These are phyloP conservation scores for Gallinago solitaria DNA, from an alignment of 2,797 vertebrate species.

Conservation along the genomic window DNA sequence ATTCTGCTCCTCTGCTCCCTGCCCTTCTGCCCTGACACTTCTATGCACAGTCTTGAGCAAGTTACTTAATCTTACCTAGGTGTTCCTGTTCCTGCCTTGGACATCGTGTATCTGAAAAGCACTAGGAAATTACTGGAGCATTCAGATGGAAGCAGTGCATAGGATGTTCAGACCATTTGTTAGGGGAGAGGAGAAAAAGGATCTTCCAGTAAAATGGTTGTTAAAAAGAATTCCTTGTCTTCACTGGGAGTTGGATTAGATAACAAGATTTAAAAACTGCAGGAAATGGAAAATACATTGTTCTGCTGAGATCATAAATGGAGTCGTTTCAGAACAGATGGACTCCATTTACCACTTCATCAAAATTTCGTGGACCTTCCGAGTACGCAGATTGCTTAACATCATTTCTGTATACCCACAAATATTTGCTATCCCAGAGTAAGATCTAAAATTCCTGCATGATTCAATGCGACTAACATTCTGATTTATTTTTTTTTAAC, in stretches of 20 bases:
- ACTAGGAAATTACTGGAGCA: background rate
- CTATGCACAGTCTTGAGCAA: background rate
- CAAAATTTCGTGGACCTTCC: background rate
- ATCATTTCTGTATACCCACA: background rate
- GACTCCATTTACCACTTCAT: constrained; percentile 38
- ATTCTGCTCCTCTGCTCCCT: background rate
- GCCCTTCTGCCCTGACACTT: background rate
- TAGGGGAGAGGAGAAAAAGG: background rate
- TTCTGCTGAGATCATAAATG: constrained; percentile 54
- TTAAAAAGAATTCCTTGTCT: constrained; percentile 1
- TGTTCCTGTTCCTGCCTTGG: background rate
- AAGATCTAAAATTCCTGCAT: background rate
- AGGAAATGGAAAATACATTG: constrained; percentile 59
- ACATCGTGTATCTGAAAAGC: background rate
- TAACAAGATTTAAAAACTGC: background rate
- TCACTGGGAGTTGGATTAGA: background rate
- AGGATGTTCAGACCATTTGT: background rate
- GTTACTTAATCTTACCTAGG: background rate
- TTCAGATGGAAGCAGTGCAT: background rate
- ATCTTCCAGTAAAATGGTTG: background rate
- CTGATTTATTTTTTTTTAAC: background rate
- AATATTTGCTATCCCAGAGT: background rate
- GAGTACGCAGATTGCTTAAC: background rate
- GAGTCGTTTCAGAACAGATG: constrained; percentile 22
- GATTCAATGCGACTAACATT: background rate